Conservation (phyloP, 1,140 invertebrate genomes). For the Thrips palmi region DNA sequence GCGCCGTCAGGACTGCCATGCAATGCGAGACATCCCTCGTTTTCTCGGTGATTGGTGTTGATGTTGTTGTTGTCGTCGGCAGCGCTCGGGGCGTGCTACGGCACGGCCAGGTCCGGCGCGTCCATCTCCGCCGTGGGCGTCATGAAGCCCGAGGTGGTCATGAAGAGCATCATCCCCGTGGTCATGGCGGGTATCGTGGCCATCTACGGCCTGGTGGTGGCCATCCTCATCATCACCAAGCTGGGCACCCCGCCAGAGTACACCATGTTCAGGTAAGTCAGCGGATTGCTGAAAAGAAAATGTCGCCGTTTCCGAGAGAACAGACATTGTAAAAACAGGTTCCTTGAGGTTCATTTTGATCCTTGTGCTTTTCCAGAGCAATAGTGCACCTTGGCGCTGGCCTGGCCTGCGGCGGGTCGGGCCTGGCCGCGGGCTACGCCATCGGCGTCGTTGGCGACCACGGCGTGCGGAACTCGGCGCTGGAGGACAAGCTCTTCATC, state of each 20-base stretch:
- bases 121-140: conserved; percentile 99
- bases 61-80: conserved; percentile 18
- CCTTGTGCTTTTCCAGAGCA: conserved; percentile 50
- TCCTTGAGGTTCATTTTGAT: too few species aligned
- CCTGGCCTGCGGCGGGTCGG: conserved; percentile 90
- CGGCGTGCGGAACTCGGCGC: conserved; percentile 93
- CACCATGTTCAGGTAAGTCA: conserved; percentile 70
- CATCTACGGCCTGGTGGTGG: conserved; percentile 98
- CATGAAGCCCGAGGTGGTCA: conserved; percentile 97
- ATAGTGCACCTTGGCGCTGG: conserved; percentile 96
- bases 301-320: too few species aligned
- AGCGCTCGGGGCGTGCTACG: conserved; percentile 98
- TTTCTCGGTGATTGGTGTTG: conserved; percentile 22
- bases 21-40: conserved; percentile 1
- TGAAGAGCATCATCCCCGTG: conserved; percentile 99
- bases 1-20: too few species aligned
- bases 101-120: conserved; percentile 97
- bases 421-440: conserved; percentile 92
- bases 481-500: conserved; percentile 95
- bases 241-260: conserved; percentile 43
- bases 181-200: conserved; percentile 99
- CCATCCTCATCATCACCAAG: conserved; percentile 86
- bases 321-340: too few species aligned
- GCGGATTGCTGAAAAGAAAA: too few species aligned
- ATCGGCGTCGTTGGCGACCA: conserved; percentile 98